Evolutionary conservation across 1,140 invertebrate species (phyloP), one percentile per base, ranked within the genome.

Genomic region (Aphelenchoides avenae): DNA sequence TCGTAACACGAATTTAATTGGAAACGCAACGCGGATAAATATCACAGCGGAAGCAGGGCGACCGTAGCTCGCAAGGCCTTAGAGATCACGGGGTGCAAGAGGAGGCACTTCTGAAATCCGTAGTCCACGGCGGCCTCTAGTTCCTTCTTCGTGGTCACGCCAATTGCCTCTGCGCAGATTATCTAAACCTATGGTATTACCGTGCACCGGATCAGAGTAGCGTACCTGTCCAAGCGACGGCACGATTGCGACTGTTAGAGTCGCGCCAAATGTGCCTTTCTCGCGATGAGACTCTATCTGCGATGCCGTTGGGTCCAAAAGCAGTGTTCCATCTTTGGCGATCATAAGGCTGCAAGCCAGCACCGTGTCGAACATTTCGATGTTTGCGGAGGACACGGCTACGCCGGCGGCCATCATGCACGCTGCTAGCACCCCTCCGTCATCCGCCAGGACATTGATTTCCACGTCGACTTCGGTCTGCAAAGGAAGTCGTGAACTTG

Each of bases 401-500:
- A 63, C 30, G 6, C 62, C 58, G 30, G 53, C 33, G 11, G 66
- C 63, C 18, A 65, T 39, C 34, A 53, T 22, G 39, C 47, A 44
- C 22, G 56, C 63, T 9, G 63, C 66, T n/a, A 65, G 34, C 11
- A 52, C 44, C 18, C 63, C 63, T 1, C 63, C 63, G 34, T 65
- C 63, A 27, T 65, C 47, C 18, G 66, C 36, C 22, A 65, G 13
- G 24, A 70, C 63, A 20, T 69, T 65, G 11, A 65, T 30, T n/a
- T 68, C 60, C 22, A 65, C 39, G 15, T 67, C 53, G 30, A 67
- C 34, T 52, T 65, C 65, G 18, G 66, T 54, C 63, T 65, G n/a
- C 29, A 46, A 11, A 47, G 26, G 24, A 0, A 33, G 5, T 33
- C 29, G 33, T 18, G 30, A 9, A 57, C 5, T 26, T n/a, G 22